Conservation (phyloP, 1,140 invertebrate genomes). For the Drosophila dunni region DNA sequence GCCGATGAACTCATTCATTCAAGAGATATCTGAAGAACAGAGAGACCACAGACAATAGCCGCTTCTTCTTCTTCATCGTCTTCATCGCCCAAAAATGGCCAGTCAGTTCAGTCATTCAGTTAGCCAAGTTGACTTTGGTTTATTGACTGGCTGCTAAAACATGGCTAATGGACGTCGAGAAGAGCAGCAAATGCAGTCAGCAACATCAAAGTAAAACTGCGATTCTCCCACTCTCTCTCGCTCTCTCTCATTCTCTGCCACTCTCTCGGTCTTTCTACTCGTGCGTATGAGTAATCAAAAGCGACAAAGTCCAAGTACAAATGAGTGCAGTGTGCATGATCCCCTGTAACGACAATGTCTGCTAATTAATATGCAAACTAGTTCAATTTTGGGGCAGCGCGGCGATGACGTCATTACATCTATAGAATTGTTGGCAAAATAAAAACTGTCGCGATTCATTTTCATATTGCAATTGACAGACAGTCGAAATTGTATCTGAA, state of each 20-base stretch:
- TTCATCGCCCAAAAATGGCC: constrained; percentile 7
- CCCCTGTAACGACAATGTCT: constrained; percentile 8
- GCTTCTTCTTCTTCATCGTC: no score
- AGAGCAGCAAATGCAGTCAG: constrained; percentile 46
- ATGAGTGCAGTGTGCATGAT: constrained; percentile 7
- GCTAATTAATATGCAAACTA: constrained; percentile 38
- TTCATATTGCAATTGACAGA: constrained; percentile 48
- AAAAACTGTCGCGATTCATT: constrained; percentile 2
- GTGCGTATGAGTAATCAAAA: constrained; percentile 55
- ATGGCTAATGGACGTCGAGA: constrained; percentile 57
- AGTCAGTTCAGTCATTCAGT: constrained; percentile 32
- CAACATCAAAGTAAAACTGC: constrained; percentile 38
- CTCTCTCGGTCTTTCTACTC: neutral
- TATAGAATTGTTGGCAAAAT: neutral
- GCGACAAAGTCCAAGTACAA: constrained; percentile 21
- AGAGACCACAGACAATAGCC: constrained; percentile 18
- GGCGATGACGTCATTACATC: constrained; percentile 50
- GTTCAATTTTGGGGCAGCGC: constrained; percentile 25
- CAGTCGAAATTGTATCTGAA: constrained; percentile 33
- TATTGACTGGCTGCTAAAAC: constrained; percentile 58
- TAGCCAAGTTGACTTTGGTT: constrained; percentile 5
- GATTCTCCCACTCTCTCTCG: constrained; percentile 16
- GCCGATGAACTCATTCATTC: constrained; percentile 75
- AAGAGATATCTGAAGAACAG: constrained; percentile 20
- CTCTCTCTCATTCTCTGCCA: neutral